phyloP scores from a whole-genome alignment of 2,888 invertebrate species.

The Drosophila peninsularis region DNA sequence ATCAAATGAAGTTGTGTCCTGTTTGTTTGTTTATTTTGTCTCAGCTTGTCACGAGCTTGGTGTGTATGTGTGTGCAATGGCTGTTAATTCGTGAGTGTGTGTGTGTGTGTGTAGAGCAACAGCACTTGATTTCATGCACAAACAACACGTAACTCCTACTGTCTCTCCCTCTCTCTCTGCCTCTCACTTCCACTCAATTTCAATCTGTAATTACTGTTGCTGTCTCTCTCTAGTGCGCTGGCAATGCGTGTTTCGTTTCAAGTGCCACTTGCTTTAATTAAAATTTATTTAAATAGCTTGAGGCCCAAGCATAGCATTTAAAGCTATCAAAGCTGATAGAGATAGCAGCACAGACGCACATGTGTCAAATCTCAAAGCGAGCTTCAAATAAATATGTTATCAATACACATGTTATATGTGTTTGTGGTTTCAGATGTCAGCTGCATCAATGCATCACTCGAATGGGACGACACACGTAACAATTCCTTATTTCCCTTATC shows the following conservation, averaged over 20 bases:
- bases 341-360: not conserved
- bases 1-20: slow-evolving; percentile 65
- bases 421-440: not conserved
- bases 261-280: slow-evolving; percentile 77
- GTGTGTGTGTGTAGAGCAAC: slow-evolving; percentile 21
- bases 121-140: slow-evolving; percentile 76
- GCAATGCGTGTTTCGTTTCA: slow-evolving; percentile 71
- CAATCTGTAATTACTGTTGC: slow-evolving; percentile 45
- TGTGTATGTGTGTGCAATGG: slow-evolving; percentile 34
- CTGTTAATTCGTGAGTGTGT: slow-evolving; percentile 38
- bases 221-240: slow-evolving; percentile 49
- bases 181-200: slow-evolving; percentile 9
- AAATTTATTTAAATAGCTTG: slow-evolving; percentile 74
- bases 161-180: slow-evolving; percentile 1
- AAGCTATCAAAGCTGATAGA: not conserved
- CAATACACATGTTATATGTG: not conserved
- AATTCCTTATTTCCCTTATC: slow-evolving; percentile 7
- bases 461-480: slow-evolving; percentile 16
- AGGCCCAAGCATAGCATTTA: slow-evolving; percentile 37
- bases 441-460: slow-evolving; percentile 9
- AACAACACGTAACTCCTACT: slow-evolving; percentile 56
- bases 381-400: slow-evolving; percentile 14
- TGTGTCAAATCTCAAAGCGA: not conserved
- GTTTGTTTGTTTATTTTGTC: slow-evolving; percentile 63
- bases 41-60: slow-evolving; percentile 63